Percentiles rank a stretch among this genome's conserved stretches.
These are phyloP conservation scores for Orthonevra nobilis DNA, from an alignment of 2,888 invertebrate species.

Conservation along the genomic window DNA sequence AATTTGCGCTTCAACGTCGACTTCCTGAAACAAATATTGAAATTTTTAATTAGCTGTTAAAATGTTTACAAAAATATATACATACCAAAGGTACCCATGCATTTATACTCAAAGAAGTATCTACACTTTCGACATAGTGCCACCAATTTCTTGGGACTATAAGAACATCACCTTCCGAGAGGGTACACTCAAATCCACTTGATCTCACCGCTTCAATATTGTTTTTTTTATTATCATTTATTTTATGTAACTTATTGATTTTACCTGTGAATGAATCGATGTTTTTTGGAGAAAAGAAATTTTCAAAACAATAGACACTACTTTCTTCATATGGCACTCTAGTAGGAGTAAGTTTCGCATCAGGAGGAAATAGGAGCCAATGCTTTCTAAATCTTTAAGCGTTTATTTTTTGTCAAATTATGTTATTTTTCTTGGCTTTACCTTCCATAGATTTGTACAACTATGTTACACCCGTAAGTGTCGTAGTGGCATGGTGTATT, in stretches of 20 bases:
- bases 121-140: slow-evolving; percentile 96
- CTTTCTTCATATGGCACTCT: slow-evolving; percentile 98
- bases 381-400: slow-evolving; percentile 84
- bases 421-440: slow-evolving; percentile 76
- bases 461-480: slow-evolving; percentile 95
- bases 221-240: too few species aligned
- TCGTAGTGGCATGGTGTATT: slow-evolving; percentile 97
- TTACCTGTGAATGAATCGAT: slow-evolving; percentile 81
- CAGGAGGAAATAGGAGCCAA: slow-evolving; percentile 95
- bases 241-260: neutral
- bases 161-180: slow-evolving; percentile 92
- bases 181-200: slow-evolving; percentile 82
- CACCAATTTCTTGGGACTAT: slow-evolving; percentile 97
- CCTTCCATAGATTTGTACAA: slow-evolving; percentile 94
- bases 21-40: too few species aligned
- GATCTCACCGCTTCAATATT: slow-evolving; percentile 24
- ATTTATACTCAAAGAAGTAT: slow-evolving; percentile 85
- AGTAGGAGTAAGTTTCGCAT: slow-evolving; percentile 87
- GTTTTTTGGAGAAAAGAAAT: slow-evolving; percentile 86
- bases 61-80: slow-evolving; percentile 40
- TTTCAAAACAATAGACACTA: slow-evolving; percentile 92
- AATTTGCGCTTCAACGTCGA: slow-evolving; percentile 76
- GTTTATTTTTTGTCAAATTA: neutral
- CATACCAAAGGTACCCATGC: slow-evolving; percentile 88
- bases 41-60: neutral